phyloP scores from a whole-genome alignment of 2,113 vertebrate genomes.

The Grallaria varia region DNA sequence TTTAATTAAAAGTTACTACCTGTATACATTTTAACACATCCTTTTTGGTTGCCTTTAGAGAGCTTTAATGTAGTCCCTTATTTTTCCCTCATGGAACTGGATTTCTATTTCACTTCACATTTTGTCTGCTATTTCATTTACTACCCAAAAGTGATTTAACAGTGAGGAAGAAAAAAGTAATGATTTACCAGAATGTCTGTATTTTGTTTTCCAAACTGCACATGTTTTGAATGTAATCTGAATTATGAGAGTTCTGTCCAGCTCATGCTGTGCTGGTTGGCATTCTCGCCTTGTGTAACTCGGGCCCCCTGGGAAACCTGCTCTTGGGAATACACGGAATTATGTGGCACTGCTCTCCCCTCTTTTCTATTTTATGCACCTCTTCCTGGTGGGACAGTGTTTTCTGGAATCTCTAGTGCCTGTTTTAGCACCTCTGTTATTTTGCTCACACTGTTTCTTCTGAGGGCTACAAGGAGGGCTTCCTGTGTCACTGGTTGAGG shows the following conservation, averaged over 20 bases:
- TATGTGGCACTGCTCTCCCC: too few relatives aligned
- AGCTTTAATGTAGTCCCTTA: background rate
- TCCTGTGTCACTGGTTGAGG: background rate
- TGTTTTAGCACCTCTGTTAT: background rate
- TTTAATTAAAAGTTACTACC: background rate
- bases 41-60: background rate
- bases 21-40: background rate
- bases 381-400: background rate
- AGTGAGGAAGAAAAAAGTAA: fast-evolving
- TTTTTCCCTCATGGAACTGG: background rate
- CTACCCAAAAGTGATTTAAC: background rate
- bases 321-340: background rate
- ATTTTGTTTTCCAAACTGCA: background rate
- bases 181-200: background rate
- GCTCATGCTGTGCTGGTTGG: background rate
- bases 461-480: background rate
- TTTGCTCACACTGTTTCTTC: background rate
- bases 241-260: background rate
- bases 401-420: background rate
- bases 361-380: background rate
- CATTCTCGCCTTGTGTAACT: background rate
- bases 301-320: background rate
- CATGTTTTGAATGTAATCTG: background rate
- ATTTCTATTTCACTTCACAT: background rate
- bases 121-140: background rate